phyloP scores from a whole-genome alignment of 2,113 vertebrate genomes.

The Nothoprocta pentlandii region DNA sequence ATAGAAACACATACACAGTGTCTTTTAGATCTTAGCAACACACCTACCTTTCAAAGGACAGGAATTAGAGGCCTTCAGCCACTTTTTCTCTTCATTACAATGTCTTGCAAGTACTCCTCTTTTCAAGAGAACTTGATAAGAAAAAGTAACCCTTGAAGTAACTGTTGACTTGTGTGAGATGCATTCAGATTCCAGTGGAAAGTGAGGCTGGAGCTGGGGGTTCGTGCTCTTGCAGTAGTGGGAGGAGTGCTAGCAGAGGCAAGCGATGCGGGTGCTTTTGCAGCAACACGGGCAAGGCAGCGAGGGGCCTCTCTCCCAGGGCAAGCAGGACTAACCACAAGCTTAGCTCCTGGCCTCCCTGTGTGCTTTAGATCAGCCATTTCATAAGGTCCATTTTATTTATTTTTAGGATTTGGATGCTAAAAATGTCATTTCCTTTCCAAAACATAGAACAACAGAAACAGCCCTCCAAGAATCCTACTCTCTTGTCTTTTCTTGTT shows the following conservation, averaged over 20 bases:
- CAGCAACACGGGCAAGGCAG: neutral
- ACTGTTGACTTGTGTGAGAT: neutral
- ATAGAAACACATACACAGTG: neutral
- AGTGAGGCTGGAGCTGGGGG: neutral
- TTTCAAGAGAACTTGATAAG: neutral
- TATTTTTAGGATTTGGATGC: neutral
- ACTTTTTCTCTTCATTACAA: neutral
- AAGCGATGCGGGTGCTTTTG: neutral
- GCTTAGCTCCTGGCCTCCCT: neutral
- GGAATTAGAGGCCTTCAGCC: neutral
- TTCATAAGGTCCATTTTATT: neutral
- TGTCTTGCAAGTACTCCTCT: neutral
- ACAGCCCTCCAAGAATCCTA: slow-evolving; percentile 7
- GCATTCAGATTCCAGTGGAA: neutral
- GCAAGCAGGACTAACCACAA: neutral
- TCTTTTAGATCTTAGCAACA: neutral
- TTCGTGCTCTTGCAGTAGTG: neutral
- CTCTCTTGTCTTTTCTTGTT: slow-evolving; percentile 63
- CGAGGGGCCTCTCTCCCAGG: neutral
- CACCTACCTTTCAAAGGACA: neutral
- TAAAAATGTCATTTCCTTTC: slow-evolving; percentile 7
- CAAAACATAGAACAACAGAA: neutral
- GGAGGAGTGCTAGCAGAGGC: neutral
- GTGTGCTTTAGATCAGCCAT: neutral
- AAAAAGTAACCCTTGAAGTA: neutral